Conservation (phyloP, 2,113 vertebrate species). For the Pyrgilauda ruficollis region DNA sequence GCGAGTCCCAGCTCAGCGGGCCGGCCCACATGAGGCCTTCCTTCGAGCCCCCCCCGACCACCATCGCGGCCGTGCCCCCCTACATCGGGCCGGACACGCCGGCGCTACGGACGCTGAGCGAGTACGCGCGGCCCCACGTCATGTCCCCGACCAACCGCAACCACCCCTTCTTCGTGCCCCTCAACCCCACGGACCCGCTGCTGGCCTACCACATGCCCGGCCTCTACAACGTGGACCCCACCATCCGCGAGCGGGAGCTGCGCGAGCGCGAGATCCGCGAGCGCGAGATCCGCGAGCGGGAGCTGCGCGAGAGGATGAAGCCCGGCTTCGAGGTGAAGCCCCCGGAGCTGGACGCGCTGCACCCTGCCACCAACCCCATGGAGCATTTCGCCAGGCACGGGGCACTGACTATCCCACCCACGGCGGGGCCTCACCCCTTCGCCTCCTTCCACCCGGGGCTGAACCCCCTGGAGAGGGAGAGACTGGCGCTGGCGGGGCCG, state of each 20-base stretch:
- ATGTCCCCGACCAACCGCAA: constrained; percentile 98
- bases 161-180: constrained; percentile 96
- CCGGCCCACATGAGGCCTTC: constrained; percentile 87
- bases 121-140: constrained; percentile 96
- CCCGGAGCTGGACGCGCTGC: constrained; percentile 90
- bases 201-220: constrained; percentile 96
- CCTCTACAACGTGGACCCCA: constrained; percentile 93
- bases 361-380: constrained; percentile 96
- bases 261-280: constrained; percentile 91
- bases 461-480: constrained; percentile 93
- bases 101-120: constrained; percentile 94
- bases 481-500: constrained; percentile 89
- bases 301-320: constrained; percentile 95
- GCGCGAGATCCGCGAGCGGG: constrained; percentile 90
- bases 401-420: constrained; percentile 88
- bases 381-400: constrained; percentile 97
- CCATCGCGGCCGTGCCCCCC: constrained; percentile 93
- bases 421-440: constrained; percentile 91
- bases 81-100: constrained; percentile 97
- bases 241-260: constrained; percentile 91
- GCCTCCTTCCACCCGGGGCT: constrained; percentile 94
- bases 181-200: constrained; percentile 90
- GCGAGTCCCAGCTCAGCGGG: constrained; percentile 84
- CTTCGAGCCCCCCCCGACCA: constrained; percentile 90
- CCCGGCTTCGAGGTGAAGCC: constrained; percentile 98